Conservation (phyloP, 2,888 invertebrate genomes). For the Idaea aversata region DNA sequence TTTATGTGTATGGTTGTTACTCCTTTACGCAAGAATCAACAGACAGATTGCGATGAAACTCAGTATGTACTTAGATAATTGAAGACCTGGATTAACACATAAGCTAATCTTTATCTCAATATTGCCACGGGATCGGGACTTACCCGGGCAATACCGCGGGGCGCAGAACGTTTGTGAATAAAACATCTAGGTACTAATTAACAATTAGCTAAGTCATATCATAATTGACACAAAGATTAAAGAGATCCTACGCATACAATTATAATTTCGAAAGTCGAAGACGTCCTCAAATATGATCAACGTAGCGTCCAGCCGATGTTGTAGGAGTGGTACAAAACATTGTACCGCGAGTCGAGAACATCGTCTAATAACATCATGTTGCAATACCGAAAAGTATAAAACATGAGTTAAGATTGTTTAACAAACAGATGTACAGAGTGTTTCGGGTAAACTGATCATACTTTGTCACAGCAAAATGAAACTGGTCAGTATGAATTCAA, state of each 20-base stretch:
- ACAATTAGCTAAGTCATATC: slow-evolving; percentile 20
- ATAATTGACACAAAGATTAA: slow-evolving; percentile 46
- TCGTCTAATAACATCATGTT: slow-evolving; percentile 55
- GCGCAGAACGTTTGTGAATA: no score
- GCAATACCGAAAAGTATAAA: slow-evolving; percentile 67
- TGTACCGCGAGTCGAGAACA: slow-evolving; percentile 54
- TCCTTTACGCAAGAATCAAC: no score
- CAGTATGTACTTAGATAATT: no score
- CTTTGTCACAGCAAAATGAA: slow-evolving; percentile 52
- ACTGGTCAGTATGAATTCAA: slow-evolving; percentile 49
- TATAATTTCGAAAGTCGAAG: slow-evolving; percentile 55
- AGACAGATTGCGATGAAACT: no score
- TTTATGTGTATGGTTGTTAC: no score
- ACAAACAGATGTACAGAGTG: slow-evolving; percentile 52
- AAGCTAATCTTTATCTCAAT: no score
- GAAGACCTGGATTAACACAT: no score
- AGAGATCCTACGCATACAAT: slow-evolving; percentile 36
- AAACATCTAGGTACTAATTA: no score
- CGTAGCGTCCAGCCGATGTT: slow-evolving; percentile 49
- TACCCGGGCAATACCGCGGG: no score
- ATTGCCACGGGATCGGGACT: no score
- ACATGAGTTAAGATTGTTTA: slow-evolving; percentile 50
- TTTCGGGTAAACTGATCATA: slow-evolving; percentile 40
- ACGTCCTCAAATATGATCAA: slow-evolving; percentile 56
- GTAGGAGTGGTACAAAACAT: slow-evolving; percentile 63